phyloP scores from a whole-genome alignment of 2,888 invertebrate genomes.

The Lasius platythorax region DNA sequence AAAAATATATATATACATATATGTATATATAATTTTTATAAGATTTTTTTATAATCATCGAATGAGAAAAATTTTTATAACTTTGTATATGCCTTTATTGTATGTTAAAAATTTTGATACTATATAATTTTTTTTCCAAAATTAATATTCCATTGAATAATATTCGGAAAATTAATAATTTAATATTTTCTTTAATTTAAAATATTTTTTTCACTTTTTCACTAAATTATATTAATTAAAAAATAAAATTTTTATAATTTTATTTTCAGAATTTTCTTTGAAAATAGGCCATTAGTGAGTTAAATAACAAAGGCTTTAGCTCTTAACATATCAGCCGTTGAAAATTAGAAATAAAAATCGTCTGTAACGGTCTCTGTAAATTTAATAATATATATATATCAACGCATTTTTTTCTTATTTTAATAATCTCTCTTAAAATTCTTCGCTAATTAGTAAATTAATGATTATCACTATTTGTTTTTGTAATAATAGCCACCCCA shows the following conservation, averaged over 20 bases:
- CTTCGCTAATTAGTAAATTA: conserved; percentile 6
- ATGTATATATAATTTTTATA: too few species aligned
- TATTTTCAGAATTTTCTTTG: neutral
- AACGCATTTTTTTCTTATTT: neutral
- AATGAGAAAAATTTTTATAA: neutral
- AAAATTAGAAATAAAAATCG: conserved; percentile 32
- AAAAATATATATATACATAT: neutral
- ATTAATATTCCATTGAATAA: neutral
- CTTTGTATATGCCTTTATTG: neutral
- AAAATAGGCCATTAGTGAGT: conserved; percentile 29
- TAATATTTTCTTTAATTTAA: neutral
- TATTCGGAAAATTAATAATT: neutral
- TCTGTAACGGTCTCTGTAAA: conserved; percentile 3
- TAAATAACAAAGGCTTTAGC: conserved; percentile 31
- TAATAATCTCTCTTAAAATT: conserved; percentile 10
- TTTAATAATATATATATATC: neutral
- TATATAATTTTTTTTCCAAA: neutral
- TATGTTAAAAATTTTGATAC: neutral
- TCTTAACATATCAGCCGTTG: conserved; percentile 23
- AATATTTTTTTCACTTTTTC: neutral
- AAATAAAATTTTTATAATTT: neutral
- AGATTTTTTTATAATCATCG: neutral
- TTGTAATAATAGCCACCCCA: neutral
- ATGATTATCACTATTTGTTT: conserved; percentile 1
- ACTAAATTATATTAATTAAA: conserved; percentile 13